Conservation (phyloP, 2,113 vertebrate genomes). For the Gnathonemus longibarbis region DNA sequence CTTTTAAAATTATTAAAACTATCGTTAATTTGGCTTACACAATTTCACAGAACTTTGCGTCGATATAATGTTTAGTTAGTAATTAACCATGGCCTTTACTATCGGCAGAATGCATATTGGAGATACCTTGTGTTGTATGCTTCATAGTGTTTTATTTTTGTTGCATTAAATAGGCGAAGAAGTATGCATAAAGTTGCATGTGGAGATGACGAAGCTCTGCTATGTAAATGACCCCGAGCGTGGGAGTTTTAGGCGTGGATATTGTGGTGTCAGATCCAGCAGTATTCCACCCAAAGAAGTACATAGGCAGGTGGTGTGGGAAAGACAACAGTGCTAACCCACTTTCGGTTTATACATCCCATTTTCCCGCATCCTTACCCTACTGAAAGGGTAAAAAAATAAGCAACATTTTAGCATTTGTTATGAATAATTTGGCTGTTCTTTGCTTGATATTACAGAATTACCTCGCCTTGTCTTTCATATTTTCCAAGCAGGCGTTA, state of each 20-base stretch:
- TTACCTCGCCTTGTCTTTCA: background rate
- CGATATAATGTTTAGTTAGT: background rate
- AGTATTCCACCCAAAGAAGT: background rate
- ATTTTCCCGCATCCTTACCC: background rate
- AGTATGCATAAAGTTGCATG: background rate
- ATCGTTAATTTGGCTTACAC: background rate
- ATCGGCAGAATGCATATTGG: background rate
- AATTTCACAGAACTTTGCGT: background rate
- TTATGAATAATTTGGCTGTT: background rate
- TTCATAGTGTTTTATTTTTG: background rate
- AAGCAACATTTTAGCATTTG: background rate
- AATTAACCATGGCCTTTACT: background rate
- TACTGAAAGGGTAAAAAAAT: background rate
- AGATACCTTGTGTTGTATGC: background rate
- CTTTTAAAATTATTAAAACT: background rate
- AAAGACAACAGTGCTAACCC: background rate
- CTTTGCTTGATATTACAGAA: background rate
- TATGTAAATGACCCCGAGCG: background rate
- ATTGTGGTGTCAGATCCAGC: background rate
- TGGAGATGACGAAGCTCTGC: background rate
- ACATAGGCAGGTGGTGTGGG: background rate
- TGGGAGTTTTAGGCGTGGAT: background rate
- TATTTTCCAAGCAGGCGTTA: background rate
- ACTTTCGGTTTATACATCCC: background rate
- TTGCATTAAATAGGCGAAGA: background rate